Evolutionary conservation across 1,140 invertebrate species (phyloP).

Genomic region (Cherax destructor): DNA sequence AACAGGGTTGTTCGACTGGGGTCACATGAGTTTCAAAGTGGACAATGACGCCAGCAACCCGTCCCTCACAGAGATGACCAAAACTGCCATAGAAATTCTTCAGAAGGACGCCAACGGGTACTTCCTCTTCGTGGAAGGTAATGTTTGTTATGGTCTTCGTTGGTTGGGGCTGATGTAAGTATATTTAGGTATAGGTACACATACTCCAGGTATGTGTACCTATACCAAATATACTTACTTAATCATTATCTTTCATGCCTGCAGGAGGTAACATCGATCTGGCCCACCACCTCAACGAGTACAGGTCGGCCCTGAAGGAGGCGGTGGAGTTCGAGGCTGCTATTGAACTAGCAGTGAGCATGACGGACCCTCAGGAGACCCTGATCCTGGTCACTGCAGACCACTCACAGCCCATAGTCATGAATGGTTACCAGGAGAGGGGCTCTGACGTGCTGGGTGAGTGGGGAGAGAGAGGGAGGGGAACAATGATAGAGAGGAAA

Average conservation of each 20-base stretch:
- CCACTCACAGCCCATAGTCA: conserved; percentile 86
- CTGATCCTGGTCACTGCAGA: conserved; percentile 88
- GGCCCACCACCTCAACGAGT: conserved; percentile 67
- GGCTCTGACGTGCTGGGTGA: conserved; percentile 74
- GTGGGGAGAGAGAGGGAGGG: background rate
- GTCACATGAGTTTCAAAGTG: conserved; percentile 69
- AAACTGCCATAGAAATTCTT: conserved; percentile 72
- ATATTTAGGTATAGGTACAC: background rate
- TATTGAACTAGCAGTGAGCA: conserved; percentile 76
- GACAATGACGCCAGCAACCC: conserved; percentile 66
- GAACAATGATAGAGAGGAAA: too few species aligned
- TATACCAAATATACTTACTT: too few species aligned
- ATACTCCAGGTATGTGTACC: background rate
- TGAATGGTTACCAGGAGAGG: conserved; percentile 84
- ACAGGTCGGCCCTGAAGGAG: conserved; percentile 60
- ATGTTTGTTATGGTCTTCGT: too few species aligned
- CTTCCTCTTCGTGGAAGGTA: conserved; percentile 74
- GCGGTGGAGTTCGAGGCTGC: conserved; percentile 81
- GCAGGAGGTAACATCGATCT: conserved; percentile 63
- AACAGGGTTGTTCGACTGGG: conserved; percentile 70
- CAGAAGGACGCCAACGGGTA: conserved; percentile 71
- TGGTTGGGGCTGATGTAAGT: too few species aligned
- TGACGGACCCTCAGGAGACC: conserved; percentile 78
- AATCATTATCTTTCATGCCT: background rate
- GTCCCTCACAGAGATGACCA: conserved; percentile 72